A percentile compares a stretch with the other conserved stretches of the same genome.
These are phyloP conservation scores for Peromyscus nudipes DNA, from an alignment of 2,797 vertebrate species.

Conservation along the genomic window DNA sequence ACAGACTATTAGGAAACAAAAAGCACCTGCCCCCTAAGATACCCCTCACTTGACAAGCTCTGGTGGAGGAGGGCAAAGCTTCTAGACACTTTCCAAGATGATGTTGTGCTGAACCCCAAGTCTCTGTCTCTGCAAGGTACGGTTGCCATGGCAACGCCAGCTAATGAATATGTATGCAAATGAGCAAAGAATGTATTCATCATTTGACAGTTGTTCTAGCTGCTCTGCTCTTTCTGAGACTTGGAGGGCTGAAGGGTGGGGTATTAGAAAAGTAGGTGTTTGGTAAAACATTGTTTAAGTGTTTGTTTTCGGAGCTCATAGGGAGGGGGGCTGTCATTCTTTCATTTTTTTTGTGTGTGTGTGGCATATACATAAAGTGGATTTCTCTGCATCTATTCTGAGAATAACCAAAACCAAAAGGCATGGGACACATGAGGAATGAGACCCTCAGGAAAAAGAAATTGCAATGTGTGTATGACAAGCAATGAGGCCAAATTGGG, in stretches of 20 bases:
- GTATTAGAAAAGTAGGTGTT: conserved; percentile 1
- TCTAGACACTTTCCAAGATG: conserved; percentile 57
- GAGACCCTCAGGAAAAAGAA: not conserved
- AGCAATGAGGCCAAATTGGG: not conserved
- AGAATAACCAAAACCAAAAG: not conserved
- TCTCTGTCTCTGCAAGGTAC: conserved; percentile 68
- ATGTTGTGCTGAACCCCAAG: conserved; percentile 69
- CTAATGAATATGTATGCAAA: conserved; percentile 80
- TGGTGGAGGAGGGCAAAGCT: not conserved
- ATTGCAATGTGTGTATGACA: not conserved
- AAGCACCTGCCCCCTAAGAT: not conserved
- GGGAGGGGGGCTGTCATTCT: not conserved
- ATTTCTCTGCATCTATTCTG: not conserved
- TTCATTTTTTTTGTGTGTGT: not conserved
- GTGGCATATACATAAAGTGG: not conserved
- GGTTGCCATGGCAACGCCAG: conserved; percentile 66
- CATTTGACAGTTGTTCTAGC: conserved; percentile 56
- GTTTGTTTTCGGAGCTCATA: conserved; percentile 31
- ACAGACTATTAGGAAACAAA: not conserved
- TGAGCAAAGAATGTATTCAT: conserved; percentile 65
- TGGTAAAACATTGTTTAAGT: conserved; percentile 35
- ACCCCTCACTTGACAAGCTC: not conserved
- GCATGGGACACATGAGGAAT: not conserved
- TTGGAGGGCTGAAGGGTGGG: conserved; percentile 28
- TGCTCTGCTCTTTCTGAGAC: conserved; percentile 68